Conservation (phyloP, 2,888 invertebrate species). For the Acronicta leporina region DNA sequence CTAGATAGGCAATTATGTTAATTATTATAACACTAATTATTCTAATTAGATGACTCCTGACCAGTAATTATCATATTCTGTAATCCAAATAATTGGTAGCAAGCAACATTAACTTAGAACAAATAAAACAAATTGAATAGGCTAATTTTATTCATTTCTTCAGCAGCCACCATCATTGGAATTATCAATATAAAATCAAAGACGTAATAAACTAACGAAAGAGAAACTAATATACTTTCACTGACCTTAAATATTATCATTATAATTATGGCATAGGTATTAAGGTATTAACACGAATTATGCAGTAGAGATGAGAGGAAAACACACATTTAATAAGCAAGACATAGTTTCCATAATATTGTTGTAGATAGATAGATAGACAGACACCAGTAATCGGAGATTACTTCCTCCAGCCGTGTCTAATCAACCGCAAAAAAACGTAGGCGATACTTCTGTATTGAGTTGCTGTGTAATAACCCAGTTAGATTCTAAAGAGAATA, state of each 20-base stretch:
- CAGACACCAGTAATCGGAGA: slow-evolving; percentile 35
- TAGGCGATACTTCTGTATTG: slow-evolving; percentile 53
- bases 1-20: too few species aligned
- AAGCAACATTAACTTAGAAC: too few species aligned
- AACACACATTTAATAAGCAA: background rate
- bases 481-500: slow-evolving; percentile 53
- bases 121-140: too few species aligned
- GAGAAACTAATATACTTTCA: background rate
- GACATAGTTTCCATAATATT: slow-evolving; percentile 6
- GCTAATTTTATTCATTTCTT: too few species aligned
- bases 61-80: too few species aligned
- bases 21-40: too few species aligned
- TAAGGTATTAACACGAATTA: slow-evolving; percentile 1
- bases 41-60: too few species aligned
- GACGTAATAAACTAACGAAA: background rate
- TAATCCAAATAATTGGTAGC: too few species aligned
- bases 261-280: background rate
- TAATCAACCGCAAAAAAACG: slow-evolving; percentile 62
- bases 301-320: slow-evolving; percentile 4
- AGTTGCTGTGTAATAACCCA: slow-evolving; percentile 60
- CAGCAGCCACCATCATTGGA: too few species aligned
- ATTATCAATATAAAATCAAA: background rate
- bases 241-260: slow-evolving; percentile 11
- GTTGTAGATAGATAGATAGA: slow-evolving; percentile 13
- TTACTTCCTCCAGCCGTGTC: slow-evolving; percentile 36